Conservation (phyloP, 2,797 vertebrate genomes). For the Ficedula albicollis region DNA sequence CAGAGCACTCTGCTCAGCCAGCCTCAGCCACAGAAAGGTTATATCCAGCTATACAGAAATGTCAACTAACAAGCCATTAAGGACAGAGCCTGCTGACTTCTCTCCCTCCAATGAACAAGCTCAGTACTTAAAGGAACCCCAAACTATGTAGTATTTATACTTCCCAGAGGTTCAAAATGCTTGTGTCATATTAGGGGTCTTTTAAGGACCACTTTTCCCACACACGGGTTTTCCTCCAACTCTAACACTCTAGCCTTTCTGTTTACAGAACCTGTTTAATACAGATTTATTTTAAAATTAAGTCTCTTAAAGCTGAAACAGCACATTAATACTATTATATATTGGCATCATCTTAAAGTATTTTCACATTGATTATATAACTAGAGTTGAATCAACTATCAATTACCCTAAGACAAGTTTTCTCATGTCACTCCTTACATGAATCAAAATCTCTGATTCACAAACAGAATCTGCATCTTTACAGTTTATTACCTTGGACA, state of each 20-base stretch:
- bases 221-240: accelerated
- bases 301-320: background rate
- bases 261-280: background rate
- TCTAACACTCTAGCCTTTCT: background rate
- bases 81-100: background rate
- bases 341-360: background rate
- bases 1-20: background rate
- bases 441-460: background rate
- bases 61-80: background rate
- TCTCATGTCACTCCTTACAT: no score
- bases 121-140: background rate
- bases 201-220: background rate
- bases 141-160: accelerated
- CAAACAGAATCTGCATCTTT: background rate
- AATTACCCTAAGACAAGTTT: background rate
- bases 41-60: accelerated
- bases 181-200: accelerated
- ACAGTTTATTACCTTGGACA: slow-evolving; percentile 86
- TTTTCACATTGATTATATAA: background rate
- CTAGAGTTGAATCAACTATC: background rate
- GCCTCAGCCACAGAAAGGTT: background rate
- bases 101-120: background rate
- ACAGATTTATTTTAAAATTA: background rate
- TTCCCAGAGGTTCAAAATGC: background rate
- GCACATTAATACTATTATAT: background rate